phyloP scores from a whole-genome alignment of 2,797 vertebrate species.

The Sebastiscus albofasciatus region DNA sequence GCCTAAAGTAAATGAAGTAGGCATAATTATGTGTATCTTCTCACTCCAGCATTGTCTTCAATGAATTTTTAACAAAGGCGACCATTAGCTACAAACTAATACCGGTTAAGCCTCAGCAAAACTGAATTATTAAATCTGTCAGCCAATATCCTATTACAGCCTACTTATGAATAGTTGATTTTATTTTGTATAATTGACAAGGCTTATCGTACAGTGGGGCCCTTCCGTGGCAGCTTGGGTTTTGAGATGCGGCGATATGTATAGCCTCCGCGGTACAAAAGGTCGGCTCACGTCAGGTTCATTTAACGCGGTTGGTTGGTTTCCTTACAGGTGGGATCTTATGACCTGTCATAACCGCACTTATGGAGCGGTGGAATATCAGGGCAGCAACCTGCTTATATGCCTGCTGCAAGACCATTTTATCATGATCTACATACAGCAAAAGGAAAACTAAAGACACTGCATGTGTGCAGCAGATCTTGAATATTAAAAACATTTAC shows the following conservation, averaged over 20 bases:
- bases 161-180: conserved; percentile 98
- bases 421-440: not conserved
- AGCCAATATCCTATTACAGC: conserved; percentile 90
- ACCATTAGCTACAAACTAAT: conserved; percentile 89
- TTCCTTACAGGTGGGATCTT: conserved; percentile 66
- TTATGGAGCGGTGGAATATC: conserved; percentile 55
- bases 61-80: conserved; percentile 90
- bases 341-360: conserved; percentile 75
- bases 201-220: conserved; percentile 86
- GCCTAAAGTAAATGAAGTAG: conserved; percentile 81
- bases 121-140: conserved; percentile 97
- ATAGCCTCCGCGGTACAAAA: conserved; percentile 65
- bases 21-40: conserved; percentile 84
- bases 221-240: conserved; percentile 83
- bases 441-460: not conserved
- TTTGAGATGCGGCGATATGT: conserved; percentile 83
- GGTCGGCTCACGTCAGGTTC: conserved; percentile 67
- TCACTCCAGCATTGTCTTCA: conserved; percentile 81
- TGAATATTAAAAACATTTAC: not conserved
- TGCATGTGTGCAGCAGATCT: not conserved
- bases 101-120: conserved; percentile 88
- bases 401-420: not conserved
- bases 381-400: conserved; percentile 15
- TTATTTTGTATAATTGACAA: conserved; percentile 96
- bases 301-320: conserved; percentile 65